These are phyloP conservation scores for Rousettus leschenaultii DNA, from an alignment of 2,113 vertebrate species.

Conservation along the genomic window DNA sequence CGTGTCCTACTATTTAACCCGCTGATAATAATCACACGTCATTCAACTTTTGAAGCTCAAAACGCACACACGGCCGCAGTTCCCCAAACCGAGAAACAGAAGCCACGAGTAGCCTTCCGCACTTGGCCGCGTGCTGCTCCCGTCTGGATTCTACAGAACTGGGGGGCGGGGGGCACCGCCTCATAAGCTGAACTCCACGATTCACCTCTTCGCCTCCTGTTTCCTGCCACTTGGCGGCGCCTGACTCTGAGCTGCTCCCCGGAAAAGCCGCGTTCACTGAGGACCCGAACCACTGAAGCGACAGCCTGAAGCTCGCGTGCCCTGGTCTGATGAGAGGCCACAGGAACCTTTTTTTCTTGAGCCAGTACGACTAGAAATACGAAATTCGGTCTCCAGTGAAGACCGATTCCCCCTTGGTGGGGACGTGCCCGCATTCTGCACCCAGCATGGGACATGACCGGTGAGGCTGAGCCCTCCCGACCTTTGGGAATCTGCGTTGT, in stretches of 20 bases:
- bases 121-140: neutral
- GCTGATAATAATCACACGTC: neutral
- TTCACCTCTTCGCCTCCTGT: neutral
- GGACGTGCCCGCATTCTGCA: neutral
- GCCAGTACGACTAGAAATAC: neutral
- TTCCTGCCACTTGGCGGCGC: too few relatives aligned
- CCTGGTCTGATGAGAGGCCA: neutral
- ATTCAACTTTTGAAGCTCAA: neutral
- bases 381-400: neutral
- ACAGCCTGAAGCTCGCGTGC: neutral
- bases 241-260: neutral
- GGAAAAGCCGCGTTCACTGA: too few relatives aligned
- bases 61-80: neutral
- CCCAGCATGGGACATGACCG: rapidly evolving
- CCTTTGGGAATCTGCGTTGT: neutral
- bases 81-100: neutral
- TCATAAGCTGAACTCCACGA: neutral
- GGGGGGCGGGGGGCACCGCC: neutral
- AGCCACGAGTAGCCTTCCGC: neutral
- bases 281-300: neutral
- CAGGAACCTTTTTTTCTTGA: neutral
- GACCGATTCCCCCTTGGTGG: neutral
- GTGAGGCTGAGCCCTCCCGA: neutral
- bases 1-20: neutral
- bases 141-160: too few relatives aligned